Evolutionary conservation across 1,140 invertebrate species (phyloP).

Genomic region (Stenopsyche tienmushanensis): DNA sequence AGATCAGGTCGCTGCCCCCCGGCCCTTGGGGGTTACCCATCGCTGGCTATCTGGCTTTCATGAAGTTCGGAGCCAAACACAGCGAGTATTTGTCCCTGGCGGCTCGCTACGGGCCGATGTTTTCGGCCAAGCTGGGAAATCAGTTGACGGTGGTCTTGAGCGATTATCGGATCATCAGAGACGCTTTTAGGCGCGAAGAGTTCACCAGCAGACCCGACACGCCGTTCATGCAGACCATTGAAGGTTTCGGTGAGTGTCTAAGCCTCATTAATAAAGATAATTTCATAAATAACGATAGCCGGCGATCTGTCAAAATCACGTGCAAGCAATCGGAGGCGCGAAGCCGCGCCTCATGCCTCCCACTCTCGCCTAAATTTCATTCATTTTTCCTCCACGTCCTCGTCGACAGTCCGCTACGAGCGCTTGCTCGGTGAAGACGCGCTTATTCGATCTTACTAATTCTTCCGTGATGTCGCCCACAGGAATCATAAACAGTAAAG

Average conservation of each 20-base stretch:
- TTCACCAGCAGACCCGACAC: conserved; percentile 83
- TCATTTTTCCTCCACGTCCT: background rate
- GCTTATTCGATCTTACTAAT: background rate
- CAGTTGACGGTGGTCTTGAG: conserved; percentile 82
- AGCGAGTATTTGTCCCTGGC: conserved; percentile 74
- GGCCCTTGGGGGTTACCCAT: conserved; percentile 84
- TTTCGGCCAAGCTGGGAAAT: conserved; percentile 77
- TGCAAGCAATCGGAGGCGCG: conserved; percentile 18
- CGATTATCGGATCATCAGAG: conserved; percentile 80
- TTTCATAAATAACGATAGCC: background rate
- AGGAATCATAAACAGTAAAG: conserved; percentile 91
- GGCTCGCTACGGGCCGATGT: conserved; percentile 75
- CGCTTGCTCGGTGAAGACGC: background rate
- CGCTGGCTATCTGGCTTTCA: conserved; percentile 77
- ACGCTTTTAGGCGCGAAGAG: conserved; percentile 80
- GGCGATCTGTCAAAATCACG: conserved; percentile 38
- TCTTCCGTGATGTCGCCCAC: conserved; percentile 48
- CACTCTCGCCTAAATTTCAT: background rate
- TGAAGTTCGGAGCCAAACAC: conserved; percentile 73
- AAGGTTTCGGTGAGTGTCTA: conserved; percentile 79
- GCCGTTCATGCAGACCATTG: conserved; percentile 81
- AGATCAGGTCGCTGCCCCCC: conserved; percentile 68
- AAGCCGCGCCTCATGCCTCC: conserved; percentile 18
- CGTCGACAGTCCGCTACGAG: background rate
- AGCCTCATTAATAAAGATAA: background rate